Evolutionary conservation across 2,888 invertebrate species (phyloP).

Genomic region (Drosophila algonquin): DNA sequence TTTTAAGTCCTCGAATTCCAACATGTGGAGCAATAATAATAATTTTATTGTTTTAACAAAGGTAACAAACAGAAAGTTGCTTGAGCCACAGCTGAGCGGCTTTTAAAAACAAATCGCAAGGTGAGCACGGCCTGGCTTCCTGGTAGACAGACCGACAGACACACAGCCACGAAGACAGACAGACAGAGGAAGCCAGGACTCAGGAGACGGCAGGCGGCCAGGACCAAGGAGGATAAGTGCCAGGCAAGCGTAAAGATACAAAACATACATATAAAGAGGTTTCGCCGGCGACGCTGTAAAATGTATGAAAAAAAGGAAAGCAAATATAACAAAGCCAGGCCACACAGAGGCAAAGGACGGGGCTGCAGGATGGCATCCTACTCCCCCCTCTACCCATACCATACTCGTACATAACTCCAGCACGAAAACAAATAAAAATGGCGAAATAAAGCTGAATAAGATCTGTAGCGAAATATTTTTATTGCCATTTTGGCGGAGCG

Average conservation of each 20-base stretch:
- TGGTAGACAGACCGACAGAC: slow-evolving; percentile 15
- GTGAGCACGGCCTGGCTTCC: slow-evolving; percentile 52
- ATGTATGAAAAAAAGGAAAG: slow-evolving; percentile 50
- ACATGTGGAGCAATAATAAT: slow-evolving; percentile 82
- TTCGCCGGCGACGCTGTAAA: slow-evolving; percentile 54
- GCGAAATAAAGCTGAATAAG: slow-evolving; percentile 78
- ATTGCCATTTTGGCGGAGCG: slow-evolving; percentile 75
- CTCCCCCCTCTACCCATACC: neutral
- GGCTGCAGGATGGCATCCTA: neutral
- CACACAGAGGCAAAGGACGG: too few relatives aligned
- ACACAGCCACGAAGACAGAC: neutral
- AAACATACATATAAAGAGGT: slow-evolving; percentile 62
- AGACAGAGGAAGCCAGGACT: slow-evolving; percentile 17
- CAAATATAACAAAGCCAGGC: slow-evolving; percentile 39
- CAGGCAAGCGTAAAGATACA: slow-evolving; percentile 76
- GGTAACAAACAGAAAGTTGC: slow-evolving; percentile 79
- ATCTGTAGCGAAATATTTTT: slow-evolving; percentile 78
- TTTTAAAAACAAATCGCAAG: slow-evolving; percentile 78
- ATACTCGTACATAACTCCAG: slow-evolving; percentile 49
- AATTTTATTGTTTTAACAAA: slow-evolving; percentile 82
- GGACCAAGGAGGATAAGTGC: slow-evolving; percentile 61
- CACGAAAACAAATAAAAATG: slow-evolving; percentile 77
- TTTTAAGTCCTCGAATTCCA: slow-evolving; percentile 79
- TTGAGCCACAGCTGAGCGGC: slow-evolving; percentile 80
- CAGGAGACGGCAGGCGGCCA: slow-evolving; percentile 39